These are phyloP conservation scores for Emesis castigata DNA, from an alignment of 2,888 invertebrate genomes.

Conservation along the genomic window DNA sequence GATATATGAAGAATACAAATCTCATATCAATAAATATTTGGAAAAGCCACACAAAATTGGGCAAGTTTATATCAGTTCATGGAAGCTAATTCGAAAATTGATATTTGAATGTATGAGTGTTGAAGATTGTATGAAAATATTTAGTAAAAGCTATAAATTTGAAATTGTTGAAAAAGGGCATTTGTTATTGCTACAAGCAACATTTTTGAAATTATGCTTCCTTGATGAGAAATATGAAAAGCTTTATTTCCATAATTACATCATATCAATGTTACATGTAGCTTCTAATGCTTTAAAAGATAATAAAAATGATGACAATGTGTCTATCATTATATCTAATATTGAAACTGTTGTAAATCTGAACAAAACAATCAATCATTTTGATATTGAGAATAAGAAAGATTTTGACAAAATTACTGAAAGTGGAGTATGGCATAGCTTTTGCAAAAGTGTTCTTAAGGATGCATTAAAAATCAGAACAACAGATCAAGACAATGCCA, in stretches of 20 bases:
- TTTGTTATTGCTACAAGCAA: conserved; percentile 84
- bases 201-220: conserved; percentile 85
- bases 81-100: conserved; percentile 87
- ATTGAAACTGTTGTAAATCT: conserved; percentile 78
- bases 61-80: conserved; percentile 89
- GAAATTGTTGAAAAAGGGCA: conserved; percentile 89
- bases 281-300: conserved; percentile 84
- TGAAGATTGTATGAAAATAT: conserved; percentile 86
- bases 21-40: conserved; percentile 89
- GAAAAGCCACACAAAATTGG: conserved; percentile 93
- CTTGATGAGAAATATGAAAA: conserved; percentile 76
- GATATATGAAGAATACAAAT: conserved; percentile 89
- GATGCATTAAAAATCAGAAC: conserved; percentile 87
- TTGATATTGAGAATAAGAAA: conserved; percentile 72
- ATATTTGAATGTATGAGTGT: conserved; percentile 89
- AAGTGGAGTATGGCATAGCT: conserved; percentile 87
- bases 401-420: conserved; percentile 81
- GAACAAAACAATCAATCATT: conserved; percentile 74
- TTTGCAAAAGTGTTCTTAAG: conserved; percentile 91
- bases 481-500: conserved; percentile 74
- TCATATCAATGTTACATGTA: conserved; percentile 87
- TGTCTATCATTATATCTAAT: conserved; percentile 74
- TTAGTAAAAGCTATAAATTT: conserved; percentile 90
- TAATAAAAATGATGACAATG: conserved; percentile 71
- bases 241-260: conserved; percentile 84